Conservation (phyloP, 2,113 vertebrate genomes). For the Panthera uncia region DNA sequence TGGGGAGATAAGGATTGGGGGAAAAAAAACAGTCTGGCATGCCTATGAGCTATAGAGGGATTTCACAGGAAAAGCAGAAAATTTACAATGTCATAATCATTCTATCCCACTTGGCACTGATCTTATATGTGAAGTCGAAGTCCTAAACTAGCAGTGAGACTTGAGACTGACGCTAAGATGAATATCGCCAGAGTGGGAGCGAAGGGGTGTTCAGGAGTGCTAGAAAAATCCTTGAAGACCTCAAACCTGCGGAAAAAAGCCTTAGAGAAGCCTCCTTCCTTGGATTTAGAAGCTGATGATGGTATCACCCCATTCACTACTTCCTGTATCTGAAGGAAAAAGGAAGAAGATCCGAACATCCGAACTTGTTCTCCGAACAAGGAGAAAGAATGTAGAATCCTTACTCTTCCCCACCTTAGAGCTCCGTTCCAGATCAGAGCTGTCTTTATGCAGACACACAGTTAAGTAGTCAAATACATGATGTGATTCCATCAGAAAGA, state of each 20-base stretch:
- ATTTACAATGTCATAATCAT: not conserved
- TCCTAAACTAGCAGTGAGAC: not conserved
- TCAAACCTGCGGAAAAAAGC: not conserved
- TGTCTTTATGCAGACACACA: not conserved
- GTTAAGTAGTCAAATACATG: not conserved
- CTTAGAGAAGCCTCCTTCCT: not conserved
- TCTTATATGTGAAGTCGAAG: not conserved
- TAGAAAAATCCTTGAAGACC: not conserved
- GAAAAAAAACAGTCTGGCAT: not conserved
- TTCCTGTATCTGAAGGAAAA: not conserved
- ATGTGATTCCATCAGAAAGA: not conserved
- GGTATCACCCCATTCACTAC: not conserved
- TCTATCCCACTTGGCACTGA: not conserved
- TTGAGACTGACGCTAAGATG: not conserved
- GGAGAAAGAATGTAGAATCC: not conserved
- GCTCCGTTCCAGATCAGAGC: not conserved
- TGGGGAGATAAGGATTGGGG: not conserved
- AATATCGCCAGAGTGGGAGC: not conserved
- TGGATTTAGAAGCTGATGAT: constrained; percentile 32
- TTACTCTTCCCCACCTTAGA: not conserved
- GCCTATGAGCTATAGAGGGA: not conserved
- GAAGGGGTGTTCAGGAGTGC: not conserved
- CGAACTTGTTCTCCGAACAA: too few relatives aligned
- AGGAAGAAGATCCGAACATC: not conserved
- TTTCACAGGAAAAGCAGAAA: constrained; percentile 33